A percentile compares a stretch with the other conserved stretches of the same genome.
Evolutionary conservation across 2,888 invertebrate species (phyloP).

Genomic region (Pyrgus malvae): DNA sequence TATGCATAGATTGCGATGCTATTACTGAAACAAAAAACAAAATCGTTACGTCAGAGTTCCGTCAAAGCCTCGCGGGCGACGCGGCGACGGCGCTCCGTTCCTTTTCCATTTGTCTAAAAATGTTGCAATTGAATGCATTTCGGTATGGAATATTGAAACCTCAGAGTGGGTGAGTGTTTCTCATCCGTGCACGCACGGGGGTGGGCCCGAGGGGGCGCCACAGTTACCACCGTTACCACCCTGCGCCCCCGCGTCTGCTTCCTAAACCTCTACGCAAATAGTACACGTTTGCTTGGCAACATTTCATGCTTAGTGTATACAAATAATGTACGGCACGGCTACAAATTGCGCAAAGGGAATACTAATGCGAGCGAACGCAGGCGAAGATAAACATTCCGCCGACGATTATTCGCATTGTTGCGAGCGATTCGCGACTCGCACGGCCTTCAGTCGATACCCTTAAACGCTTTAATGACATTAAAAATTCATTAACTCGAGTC

Average conservation of each 20-base stretch:
- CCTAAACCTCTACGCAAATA: conserved; percentile 81
- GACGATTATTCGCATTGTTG: conserved; percentile 51
- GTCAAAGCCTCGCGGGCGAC: conserved; percentile 42
- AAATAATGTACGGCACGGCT: conserved; percentile 75
- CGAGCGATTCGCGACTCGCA: conserved; percentile 27
- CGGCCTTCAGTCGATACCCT: conserved; percentile 22
- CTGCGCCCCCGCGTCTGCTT: conserved; percentile 60
- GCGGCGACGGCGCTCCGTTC: conserved; percentile 35
- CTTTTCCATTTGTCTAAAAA: conserved; percentile 62
- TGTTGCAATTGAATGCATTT: conserved; percentile 74
- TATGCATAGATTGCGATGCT: conserved; percentile 41
- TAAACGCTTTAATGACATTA: conserved; percentile 20
- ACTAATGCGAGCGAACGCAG: conserved; percentile 59
- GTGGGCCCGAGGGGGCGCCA: conserved; percentile 41
- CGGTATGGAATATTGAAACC: conserved; percentile 77
- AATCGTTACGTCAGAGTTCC: conserved; percentile 53
- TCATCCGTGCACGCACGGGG: conserved; percentile 70
- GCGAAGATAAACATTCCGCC: conserved; percentile 58
- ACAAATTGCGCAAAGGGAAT: conserved; percentile 75
- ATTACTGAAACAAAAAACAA: no score
- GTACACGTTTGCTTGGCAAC: conserved; percentile 80
- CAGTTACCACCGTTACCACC: conserved; percentile 46
- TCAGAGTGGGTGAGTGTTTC: conserved; percentile 68
- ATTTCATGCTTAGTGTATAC: conserved; percentile 81
- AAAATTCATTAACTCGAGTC: conserved; percentile 18